Base-by-base conservation (phyloP, 2,113 vertebrate genomes). In the Ammodytes dubius region DNA sequence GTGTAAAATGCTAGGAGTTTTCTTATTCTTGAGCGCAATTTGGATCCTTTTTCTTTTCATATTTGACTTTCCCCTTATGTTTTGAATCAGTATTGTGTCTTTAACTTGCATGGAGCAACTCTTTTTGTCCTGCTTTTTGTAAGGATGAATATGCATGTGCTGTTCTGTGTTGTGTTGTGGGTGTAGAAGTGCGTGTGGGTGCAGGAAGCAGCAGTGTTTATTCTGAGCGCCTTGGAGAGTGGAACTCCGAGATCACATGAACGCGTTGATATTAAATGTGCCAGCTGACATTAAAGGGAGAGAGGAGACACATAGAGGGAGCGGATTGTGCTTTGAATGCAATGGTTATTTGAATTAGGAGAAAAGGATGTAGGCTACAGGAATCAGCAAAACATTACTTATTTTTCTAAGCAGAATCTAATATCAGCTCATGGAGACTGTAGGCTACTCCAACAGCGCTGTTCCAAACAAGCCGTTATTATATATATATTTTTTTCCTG, bases 161-260 rank as follows among this genome's bases (percentile, higher is more conserved):
- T 74, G 27, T 27, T 27, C 27, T 27, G 27, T 27, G 27, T 27
- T 27, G 27, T 27, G 27, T 27, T 27, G 90, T 92, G 90, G 87
- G 83, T 85, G 90, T 84, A 77, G 47, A 79, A 86, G 77, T 89
- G 85, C 79, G 91, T 85, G 91, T 83, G 88, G 73, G 75, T 14
- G 86, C 74, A 65, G 76, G 40, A 75, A 54, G 85, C 75, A 80
- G 52, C 82, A 64, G 66, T 71, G 74, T 90, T 90, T 90, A 89
- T 89, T 88, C 85, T 53, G 85, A 84, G 84, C 80, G 56, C 69
- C 37, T 49, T 52, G 43, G 74, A 84, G 82, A 82, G 79, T 77
- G 68, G 69, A 85, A 86, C 83, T 88, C 81, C 50, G 57, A 70
- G 46, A 81, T 79, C 82, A 75, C 81, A 79, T 42, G 37, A 71